phyloP scores from a whole-genome alignment of 2,113 vertebrate species.

The Pongo pygmaeus region DNA sequence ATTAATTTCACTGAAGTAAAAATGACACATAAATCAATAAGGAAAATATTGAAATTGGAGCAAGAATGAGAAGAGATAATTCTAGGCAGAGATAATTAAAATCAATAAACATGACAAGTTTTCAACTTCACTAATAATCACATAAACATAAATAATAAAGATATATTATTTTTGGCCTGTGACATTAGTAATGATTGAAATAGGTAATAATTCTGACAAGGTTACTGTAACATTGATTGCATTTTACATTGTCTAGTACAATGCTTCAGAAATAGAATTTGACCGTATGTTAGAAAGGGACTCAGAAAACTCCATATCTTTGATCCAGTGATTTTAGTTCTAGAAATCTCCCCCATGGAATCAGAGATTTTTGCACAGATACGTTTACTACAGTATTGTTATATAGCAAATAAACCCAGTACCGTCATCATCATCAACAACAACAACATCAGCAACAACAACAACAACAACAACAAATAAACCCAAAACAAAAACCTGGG shows the following conservation, averaged over 20 bases:
- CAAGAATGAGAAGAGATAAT: background rate
- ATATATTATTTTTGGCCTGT: background rate
- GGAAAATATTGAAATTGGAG: background rate
- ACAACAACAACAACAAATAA: background rate
- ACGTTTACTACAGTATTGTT: background rate
- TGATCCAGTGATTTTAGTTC: background rate
- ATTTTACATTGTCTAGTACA: background rate
- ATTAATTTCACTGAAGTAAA: background rate
- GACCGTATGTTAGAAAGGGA: background rate
- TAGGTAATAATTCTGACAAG: background rate
- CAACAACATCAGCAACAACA: background rate
- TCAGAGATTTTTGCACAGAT: background rate
- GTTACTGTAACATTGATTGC: background rate
- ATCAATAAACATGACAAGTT: constrained; percentile 5
- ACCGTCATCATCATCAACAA: background rate
- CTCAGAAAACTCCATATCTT: background rate
- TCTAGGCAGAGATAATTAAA: constrained; percentile 14
- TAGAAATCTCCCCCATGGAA: background rate
- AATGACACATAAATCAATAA: background rate
- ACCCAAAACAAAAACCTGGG: background rate
- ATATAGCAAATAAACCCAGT: constrained; percentile 2
- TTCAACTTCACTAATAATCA: constrained; percentile 4
- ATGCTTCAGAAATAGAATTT: background rate
- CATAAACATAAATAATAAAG: background rate
- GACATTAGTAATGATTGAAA: constrained; percentile 7